Conservation (phyloP, 2,888 invertebrate genomes). For the Euproctis similis region DNA sequence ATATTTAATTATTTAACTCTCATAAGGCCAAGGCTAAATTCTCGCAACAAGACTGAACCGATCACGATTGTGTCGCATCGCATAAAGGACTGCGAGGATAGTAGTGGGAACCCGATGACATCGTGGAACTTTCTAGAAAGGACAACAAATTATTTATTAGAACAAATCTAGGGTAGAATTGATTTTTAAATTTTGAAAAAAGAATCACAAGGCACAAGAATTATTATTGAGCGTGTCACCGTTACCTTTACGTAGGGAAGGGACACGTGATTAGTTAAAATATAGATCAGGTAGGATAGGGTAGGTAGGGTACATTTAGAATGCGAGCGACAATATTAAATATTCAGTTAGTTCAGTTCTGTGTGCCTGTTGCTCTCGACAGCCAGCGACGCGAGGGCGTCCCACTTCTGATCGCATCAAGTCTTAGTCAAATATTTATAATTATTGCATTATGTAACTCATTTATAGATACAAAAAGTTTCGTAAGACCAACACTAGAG, state of each 20-base stretch:
- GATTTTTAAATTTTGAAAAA: conserved; percentile 32
- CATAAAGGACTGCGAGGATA: conserved; percentile 27
- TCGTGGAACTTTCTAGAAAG: conserved; percentile 24
- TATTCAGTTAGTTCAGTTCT: too few relatives aligned
- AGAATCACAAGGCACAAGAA: conserved; percentile 68
- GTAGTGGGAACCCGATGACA: conserved; percentile 27
- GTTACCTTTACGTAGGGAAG: conserved; percentile 33
- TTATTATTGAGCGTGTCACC: conserved; percentile 46
- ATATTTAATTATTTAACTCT: conserved; percentile 71
- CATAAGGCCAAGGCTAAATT: conserved; percentile 77
- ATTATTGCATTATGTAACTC: conserved; percentile 47
- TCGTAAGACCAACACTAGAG: conserved; percentile 72
- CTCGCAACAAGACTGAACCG: conserved; percentile 72
- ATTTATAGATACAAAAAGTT: conserved; percentile 57
- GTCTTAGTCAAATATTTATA: conserved; percentile 29
- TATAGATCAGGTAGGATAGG: conserved; percentile 1
- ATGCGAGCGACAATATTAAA: conserved; percentile 36
- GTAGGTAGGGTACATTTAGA: conserved; percentile 8
- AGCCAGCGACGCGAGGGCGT: conserved; percentile 37
- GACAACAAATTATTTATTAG: conserved; percentile 27
- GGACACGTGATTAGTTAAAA: conserved; percentile 13
- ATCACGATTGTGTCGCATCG: conserved; percentile 57
- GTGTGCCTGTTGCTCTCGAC: conserved; percentile 39
- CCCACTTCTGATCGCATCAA: conserved; percentile 32
- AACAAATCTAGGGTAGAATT: conserved; percentile 36